Evolutionary conservation across 2,797 vertebrate species (phyloP), one percentile per base, ranked within the genome.

Genomic region (Xyrichtys novacula): DNA sequence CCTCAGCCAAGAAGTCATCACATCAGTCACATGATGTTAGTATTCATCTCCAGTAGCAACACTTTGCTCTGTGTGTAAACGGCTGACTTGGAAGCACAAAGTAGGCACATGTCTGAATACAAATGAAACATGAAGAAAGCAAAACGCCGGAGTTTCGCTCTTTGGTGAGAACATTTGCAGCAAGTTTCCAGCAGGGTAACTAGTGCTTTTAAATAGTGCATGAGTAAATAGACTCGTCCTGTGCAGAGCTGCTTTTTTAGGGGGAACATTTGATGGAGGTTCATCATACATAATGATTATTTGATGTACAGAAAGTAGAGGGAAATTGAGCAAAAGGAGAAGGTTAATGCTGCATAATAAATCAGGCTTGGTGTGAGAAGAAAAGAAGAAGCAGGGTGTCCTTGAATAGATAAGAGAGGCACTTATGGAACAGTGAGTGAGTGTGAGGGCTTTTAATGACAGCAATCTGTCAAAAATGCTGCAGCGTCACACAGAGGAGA

Each of bases 391-490:
- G 38, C 28, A 29, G 23, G 16, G 40, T 61, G 88, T 73, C 87
- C 84, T 89, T 91, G 89, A 83, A 57, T 79, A 73, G 77, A 81
- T 75, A 81, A 34, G 63, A 74, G 74, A 66, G 19, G 20, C 58
- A 36, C 74, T 80, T 6, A 34, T 22, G 36, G 72, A 72, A 74
- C 42, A 60, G 60, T 43, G 68, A 53, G 65, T 1, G 53, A 31
- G 62, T 48, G 68, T 43, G 69, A 55, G 68, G 48, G 84, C 65
- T 77, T 85, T 85, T 84, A 85, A 90, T 83, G 87, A 84, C 87
- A 86, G 82, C 60, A 43, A 85, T 90, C 80, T 75, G 83, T 92
- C 85, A 88, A 78, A 86, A 72, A 77, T 29, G 12, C 53, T 38
- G 1, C 53, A 48, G 61, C 43, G 71, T 78, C 73, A 72, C 48